phyloP scores from a whole-genome alignment of 2,113 vertebrate genomes.

The Catharus fuscescens region DNA sequence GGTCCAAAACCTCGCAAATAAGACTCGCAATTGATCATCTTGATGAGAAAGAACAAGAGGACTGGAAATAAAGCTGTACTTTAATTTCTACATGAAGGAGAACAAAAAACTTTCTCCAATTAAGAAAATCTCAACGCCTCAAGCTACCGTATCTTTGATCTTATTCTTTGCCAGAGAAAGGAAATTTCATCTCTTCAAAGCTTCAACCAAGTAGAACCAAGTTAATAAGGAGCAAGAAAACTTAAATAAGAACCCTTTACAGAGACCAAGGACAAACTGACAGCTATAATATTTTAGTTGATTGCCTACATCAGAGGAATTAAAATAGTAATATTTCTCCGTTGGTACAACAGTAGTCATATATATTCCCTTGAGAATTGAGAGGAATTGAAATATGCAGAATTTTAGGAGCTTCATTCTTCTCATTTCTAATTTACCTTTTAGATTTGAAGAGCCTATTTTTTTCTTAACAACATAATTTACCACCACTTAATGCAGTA shows the following conservation, averaged over 20 bases:
- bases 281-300: constrained; percentile 38
- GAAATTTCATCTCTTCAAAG: constrained; percentile 56
- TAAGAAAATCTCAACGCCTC: constrained; percentile 56
- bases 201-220: constrained; percentile 44
- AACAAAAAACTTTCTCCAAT: constrained; percentile 46
- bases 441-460: background rate
- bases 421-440: background rate
- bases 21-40: background rate
- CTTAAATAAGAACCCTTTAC: constrained; percentile 23
- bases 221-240: constrained; percentile 33
- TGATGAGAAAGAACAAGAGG: background rate
- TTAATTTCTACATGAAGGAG: constrained; percentile 18
- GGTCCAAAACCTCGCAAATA: background rate
- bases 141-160: background rate
- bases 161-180: constrained; percentile 35
- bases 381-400: background rate
- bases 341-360: background rate
- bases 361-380: background rate
- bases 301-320: constrained; percentile 20
- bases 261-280: constrained; percentile 40
- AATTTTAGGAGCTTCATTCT: background rate
- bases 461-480: background rate
- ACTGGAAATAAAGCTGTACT: background rate
- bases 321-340: constrained; percentile 4
- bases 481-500: background rate